phyloP scores from a whole-genome alignment of 2,888 invertebrate species.

The Schrankia costaestrigalis region DNA sequence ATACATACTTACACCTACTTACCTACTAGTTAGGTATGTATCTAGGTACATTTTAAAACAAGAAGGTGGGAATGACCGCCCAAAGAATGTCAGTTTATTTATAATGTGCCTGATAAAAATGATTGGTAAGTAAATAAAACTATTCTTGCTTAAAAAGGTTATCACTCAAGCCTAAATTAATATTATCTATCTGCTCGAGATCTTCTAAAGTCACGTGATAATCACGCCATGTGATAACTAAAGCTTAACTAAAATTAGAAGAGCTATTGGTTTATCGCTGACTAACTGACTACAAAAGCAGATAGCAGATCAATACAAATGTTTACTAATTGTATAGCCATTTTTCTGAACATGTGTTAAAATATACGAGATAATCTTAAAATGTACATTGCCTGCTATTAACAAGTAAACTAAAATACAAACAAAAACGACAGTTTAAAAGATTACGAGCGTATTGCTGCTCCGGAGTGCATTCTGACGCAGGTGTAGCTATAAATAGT shows the following conservation, averaged over 20 bases:
- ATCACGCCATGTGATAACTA: conserved; percentile 16
- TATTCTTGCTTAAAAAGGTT: too few species aligned
- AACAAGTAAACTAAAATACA: too few species aligned
- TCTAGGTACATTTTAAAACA: too few species aligned
- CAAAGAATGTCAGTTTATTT: too few species aligned
- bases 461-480: not conserved
- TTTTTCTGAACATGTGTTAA: conserved; percentile 13
- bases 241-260: conserved; percentile 13
- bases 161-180: not conserved
- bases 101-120: too few species aligned
- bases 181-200: conserved; percentile 10
- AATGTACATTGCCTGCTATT: conserved; percentile 17
- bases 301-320: conserved; percentile 13
- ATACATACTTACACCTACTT: too few species aligned
- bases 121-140: too few species aligned
- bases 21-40: too few species aligned
- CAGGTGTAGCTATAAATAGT: conserved; percentile 12
- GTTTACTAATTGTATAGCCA: conserved; percentile 1
- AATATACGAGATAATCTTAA: conserved; percentile 19
- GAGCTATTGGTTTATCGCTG: too few species aligned
- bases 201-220: conserved; percentile 22
- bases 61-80: too few species aligned
- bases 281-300: conserved; percentile 1
- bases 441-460: conserved; percentile 11
- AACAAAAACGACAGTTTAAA: not conserved